Percentiles rank a stretch among this genome's conserved stretches.
phyloP scores from a whole-genome alignment of 37 sponge, comb jelly and placozoan species.

The Aplysina aerophoba region DNA sequence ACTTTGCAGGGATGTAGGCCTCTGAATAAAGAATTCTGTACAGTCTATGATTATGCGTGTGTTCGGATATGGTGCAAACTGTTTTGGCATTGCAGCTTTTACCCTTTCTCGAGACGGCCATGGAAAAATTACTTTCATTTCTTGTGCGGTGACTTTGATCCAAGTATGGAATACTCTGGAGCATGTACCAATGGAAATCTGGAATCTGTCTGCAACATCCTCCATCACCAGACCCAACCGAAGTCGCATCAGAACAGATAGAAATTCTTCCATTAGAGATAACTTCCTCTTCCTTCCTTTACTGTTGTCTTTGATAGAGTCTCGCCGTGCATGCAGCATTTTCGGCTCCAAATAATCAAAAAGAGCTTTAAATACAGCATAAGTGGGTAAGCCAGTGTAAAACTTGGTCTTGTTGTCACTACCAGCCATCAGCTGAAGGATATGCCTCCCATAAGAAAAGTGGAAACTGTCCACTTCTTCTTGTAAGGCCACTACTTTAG shows the following conservation, averaged over 20 bases:
- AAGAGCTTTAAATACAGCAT: too few relatives aligned
- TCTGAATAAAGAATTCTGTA: conserved; percentile 51
- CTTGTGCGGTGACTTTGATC: too few relatives aligned
- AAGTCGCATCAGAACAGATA: not conserved
- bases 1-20: conserved; percentile 32
- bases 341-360: too few relatives aligned
- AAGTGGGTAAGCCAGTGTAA: too few relatives aligned
- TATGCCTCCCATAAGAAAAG: not conserved
- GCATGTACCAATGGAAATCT: not conserved
- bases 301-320: conserved; percentile 1
- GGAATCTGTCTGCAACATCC: conserved; percentile 11
- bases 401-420: too few relatives aligned
- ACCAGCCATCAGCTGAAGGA: too few relatives aligned
- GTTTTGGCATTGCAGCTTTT: not conserved
- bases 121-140: too few relatives aligned
- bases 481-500: not conserved
- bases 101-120: not conserved
- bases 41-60: conserved; percentile 38
- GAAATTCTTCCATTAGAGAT: not conserved
- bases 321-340: too few relatives aligned
- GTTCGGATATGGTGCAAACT: conserved; percentile 16
- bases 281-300: not conserved
- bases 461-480: not conserved
- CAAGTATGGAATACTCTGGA: not conserved
- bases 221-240: conserved; percentile 1